Evolutionary conservation across 1,140 invertebrate species (phyloP), one percentile per base, ranked within the genome.

Genomic region (Paramacrobiotus metropolitanus): DNA sequence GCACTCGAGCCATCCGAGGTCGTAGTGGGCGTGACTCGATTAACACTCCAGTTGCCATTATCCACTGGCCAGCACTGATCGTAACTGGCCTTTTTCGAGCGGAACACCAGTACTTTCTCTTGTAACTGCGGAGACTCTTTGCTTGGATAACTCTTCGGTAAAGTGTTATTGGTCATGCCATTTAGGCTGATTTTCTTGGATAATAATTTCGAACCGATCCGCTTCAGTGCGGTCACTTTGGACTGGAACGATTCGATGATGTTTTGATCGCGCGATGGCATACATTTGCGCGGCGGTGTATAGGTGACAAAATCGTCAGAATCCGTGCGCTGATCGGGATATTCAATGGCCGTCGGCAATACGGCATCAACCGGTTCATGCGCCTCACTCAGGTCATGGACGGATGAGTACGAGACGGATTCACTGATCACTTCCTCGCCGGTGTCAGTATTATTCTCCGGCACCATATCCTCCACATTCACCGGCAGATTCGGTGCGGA

Each of bases 1-100:
- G 48, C 24, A 24, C 48, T 55, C 15, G 15, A 20, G 48, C 15
- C 48, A 28, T 28, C 48, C 24, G 48, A 55, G 28, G 24, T 55
- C 24, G 48, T 20, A 15, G 48, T 55, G 15, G 48, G 48, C 48
- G 48, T 55, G 48, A 24, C 48, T 4, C 48, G 48, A 55, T 55
- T 55, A 15, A 55, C 48, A 28, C 24, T 55, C 48, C 48, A 55
- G 48, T 55, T 55, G 24, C 24, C 48, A 28, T 55, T 55, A 28
- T 55, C 48, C 48, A 55, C 48, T 24, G 48, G 48, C 48, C 48
- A 55, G 48, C 48, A 55, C 15, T 15, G 9, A 28, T 55, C 48
- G 48, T 55, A 55, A 24, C 48, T 28, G 15, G 24, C 15, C 48
- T 55, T 55, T 24, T 55, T 55, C 48, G 48, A 15, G 4, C 48